phyloP scores from a whole-genome alignment of 2,888 invertebrate species.

The Argyra leucocephala region DNA sequence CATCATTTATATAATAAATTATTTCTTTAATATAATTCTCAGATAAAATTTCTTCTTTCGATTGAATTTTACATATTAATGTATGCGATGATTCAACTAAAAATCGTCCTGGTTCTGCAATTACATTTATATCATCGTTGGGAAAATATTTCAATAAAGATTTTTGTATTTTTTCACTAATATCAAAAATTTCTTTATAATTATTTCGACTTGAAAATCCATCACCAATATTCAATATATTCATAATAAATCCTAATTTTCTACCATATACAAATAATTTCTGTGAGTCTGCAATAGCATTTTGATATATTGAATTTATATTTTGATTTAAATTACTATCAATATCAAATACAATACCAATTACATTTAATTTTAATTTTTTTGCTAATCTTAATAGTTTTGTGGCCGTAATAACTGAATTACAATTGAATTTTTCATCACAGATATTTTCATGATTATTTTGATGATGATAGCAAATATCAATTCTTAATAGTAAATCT shows the following conservation, averaged over 20 bases:
- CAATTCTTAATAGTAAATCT: background rate
- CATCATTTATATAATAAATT: constrained; percentile 99
- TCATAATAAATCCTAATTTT: constrained; percentile 64
- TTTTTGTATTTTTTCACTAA: constrained; percentile 66
- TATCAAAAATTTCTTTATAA: constrained; percentile 45
- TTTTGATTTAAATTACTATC: constrained; percentile 33
- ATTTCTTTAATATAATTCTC: constrained; percentile 30
- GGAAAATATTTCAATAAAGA: constrained; percentile 77
- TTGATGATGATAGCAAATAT: too few species aligned
- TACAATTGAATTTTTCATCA: background rate
- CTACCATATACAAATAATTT: constrained; percentile 64
- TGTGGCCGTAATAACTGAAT: background rate
- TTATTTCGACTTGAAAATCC: constrained; percentile 78
- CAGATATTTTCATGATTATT: background rate
- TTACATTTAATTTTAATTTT: background rate
- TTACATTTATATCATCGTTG: constrained; percentile 60
- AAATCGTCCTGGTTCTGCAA: constrained; percentile 94
- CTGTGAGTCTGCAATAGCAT: constrained; percentile 64
- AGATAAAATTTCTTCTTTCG: constrained; percentile 50
- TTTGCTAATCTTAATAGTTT: background rate
- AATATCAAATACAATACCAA: background rate
- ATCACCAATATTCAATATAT: constrained; percentile 81
- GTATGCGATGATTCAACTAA: constrained; percentile 94
- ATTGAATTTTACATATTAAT: constrained; percentile 77
- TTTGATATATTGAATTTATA: constrained; percentile 66